Conservation (phyloP, 2,797 vertebrate species). For the Lithobates pipiens region DNA sequence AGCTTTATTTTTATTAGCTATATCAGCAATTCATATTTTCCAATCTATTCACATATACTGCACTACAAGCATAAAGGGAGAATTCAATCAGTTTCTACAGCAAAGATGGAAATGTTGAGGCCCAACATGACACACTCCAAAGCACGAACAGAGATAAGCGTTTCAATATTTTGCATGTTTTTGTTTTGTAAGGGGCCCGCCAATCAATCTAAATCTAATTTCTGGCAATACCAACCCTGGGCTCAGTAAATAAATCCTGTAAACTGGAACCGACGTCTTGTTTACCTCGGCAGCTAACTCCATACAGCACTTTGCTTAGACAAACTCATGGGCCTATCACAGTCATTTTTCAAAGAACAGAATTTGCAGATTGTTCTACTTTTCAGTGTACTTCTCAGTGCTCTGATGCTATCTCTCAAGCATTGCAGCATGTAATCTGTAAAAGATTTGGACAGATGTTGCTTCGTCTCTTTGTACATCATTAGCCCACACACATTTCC, state of each 20-base stretch:
- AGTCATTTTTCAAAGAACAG: slow-evolving; percentile 30
- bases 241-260: slow-evolving; percentile 21
- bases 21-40: no score
- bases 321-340: slow-evolving; percentile 24
- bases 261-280: slow-evolving; percentile 26
- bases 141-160: not conserved
- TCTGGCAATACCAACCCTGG: slow-evolving; percentile 28
- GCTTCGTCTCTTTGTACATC: slow-evolving; percentile 49
- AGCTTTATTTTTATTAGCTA: no score
- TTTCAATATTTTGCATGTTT: not conserved
- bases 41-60: not conserved
- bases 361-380: slow-evolving; percentile 29
- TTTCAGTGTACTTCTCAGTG: slow-evolving; percentile 40
- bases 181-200: slow-evolving; percentile 2
- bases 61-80: not conserved
- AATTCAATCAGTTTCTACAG: not conserved
- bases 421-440: slow-evolving; percentile 58
- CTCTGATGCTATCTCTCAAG: slow-evolving; percentile 56
- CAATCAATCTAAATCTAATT: slow-evolving; percentile 20
- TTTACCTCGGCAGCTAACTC: slow-evolving; percentile 29
- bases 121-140: not conserved
- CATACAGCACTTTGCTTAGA: slow-evolving; percentile 13
- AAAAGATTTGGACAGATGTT: slow-evolving; percentile 62
- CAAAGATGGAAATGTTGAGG: no score
- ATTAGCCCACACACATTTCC: slow-evolving; percentile 59